Conservation (phyloP, 2,888 invertebrate species). For the Orchesellides sinensis region DNA sequence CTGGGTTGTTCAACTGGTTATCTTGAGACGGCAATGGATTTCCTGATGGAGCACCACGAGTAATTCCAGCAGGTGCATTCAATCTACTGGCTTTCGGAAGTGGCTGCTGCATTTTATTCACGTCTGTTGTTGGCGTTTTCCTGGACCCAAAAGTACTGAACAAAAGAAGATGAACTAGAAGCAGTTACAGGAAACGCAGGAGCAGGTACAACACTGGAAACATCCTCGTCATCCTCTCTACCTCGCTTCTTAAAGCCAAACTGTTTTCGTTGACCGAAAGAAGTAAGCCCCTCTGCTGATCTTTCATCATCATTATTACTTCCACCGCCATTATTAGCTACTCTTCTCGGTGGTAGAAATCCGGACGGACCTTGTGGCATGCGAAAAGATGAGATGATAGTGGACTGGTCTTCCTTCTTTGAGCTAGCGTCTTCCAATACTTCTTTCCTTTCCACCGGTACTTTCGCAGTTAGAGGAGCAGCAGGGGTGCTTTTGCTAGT, state of each 20-base stretch:
- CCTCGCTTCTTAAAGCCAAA: slow-evolving; percentile 7
- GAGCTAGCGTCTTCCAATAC: background rate
- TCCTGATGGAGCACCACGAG: background rate
- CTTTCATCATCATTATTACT: background rate
- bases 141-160: background rate
- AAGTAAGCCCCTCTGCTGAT: background rate
- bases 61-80: background rate
- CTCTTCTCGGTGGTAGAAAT: background rate
- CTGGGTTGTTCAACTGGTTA: background rate
- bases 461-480: background rate
- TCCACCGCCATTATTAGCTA: background rate
- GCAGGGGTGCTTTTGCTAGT: too few species aligned
- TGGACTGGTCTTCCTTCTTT: background rate
- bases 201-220: background rate
- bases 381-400: background rate
- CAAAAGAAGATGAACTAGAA: too few species aligned
- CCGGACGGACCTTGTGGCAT: background rate
- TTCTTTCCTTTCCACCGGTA: background rate
- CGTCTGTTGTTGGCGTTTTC: too few species aligned
- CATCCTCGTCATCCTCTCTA: background rate
- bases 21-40: background rate
- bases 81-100: background rate
- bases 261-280: slow-evolving; percentile 8
- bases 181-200: background rate
- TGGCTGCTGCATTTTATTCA: background rate